Evolutionary conservation across 1,140 invertebrate species (phyloP), one percentile per base, ranked within the genome.

Genomic region (Brachionus manjavacas): DNA sequence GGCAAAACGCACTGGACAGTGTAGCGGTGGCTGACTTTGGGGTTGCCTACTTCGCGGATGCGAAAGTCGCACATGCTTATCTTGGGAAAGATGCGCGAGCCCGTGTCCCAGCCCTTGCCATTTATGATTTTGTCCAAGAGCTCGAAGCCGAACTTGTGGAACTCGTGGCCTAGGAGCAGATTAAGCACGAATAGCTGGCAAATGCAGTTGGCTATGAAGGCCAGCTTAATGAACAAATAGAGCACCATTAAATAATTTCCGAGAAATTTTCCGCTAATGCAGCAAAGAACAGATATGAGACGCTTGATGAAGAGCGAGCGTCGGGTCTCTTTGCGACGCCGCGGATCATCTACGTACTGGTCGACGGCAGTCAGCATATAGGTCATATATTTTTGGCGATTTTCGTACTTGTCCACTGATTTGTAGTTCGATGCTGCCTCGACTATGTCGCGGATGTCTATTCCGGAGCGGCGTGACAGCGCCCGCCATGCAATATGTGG

Each of bases 151-250:
- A 84, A 84, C 20, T 70, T 74, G 25, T 84, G 83, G 70, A 84
- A 91, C 78, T 90, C 89, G 23, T 88, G 87, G 43, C 90, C 91
- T 60, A 91, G 88, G 86, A 91, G 91, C 7, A 87, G 86, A 81
- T 90, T 90, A 28, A 91, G 86, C 35, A 91, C 87, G 85, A 91
- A 89, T 85, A 91, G 89, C 86, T 91, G 91, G 43, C 88, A 86
- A 25, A 91, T 85, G 52, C 90, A 88, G 85, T 91, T 91, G n/a
- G 87, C 84, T 7, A 91, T 88, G 85, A 90, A 91, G 0, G 91
- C 85, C 8, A 91, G 60, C 85, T 91, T 91, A 23, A 89, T 88
- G 79, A 89, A 88, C 41, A 91, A 87, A 85, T 91, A 91, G 7
- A 91, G 86, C 7, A 88, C 87, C 0, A 88, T 88, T 8, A 91